These are phyloP conservation scores for Hypotaenidia philippensis DNA, from an alignment of 2,797 vertebrate species.

Conservation along the genomic window DNA sequence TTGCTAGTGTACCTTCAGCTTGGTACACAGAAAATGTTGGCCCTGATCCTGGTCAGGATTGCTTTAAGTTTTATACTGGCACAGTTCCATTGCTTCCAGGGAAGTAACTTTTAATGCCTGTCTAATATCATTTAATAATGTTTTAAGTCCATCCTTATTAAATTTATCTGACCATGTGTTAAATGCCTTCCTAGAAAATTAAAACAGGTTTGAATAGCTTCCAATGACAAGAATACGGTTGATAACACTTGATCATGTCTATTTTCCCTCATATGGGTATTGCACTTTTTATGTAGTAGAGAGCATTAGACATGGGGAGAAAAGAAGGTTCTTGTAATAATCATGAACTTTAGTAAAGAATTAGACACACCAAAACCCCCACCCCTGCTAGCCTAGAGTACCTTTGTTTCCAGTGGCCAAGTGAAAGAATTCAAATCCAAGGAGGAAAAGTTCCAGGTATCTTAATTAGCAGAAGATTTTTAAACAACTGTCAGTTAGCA, in stretches of 20 bases:
- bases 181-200: not conserved
- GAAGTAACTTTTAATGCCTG: slow-evolving; percentile 18
- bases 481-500: not conserved
- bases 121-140: not conserved
- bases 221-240: not conserved
- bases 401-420: not conserved
- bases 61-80: slow-evolving; percentile 12
- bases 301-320: not conserved
- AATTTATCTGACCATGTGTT: not conserved
- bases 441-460: not conserved
- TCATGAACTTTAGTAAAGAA: not conserved
- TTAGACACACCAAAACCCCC: not conserved
- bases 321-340: not conserved
- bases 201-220: not conserved
- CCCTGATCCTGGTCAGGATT: not conserved
- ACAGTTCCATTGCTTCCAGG: not conserved
- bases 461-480: not conserved
- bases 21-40: not conserved
- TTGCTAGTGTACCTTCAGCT: not conserved
- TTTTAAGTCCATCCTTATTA: slow-evolving; percentile 15
- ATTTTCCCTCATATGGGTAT: not conserved
- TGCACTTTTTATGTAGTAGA: not conserved
- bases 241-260: not conserved
- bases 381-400: not conserved
- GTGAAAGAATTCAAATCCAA: not conserved